Conservation (phyloP, 2,113 vertebrate species). For the Scortum barcoo region DNA sequence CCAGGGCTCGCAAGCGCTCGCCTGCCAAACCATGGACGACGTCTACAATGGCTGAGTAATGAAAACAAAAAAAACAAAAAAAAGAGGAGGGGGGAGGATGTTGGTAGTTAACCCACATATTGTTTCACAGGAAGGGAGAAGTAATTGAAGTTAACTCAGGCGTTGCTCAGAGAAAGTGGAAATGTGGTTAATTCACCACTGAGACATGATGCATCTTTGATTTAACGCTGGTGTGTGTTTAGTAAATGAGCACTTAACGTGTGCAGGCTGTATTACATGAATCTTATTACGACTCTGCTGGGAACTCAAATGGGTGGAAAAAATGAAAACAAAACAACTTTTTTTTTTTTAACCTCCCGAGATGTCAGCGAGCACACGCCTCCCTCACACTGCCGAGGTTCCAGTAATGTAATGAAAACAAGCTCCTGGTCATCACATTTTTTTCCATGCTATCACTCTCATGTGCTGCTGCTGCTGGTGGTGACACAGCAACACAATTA, state of each 20-base stretch:
- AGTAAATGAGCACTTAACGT: constrained; percentile 43
- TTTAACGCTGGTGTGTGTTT: constrained; percentile 27
- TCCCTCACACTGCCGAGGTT: constrained; percentile 52
- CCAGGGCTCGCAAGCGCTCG: constrained; percentile 50
- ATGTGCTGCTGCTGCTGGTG: constrained; percentile 33
- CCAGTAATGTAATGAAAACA: constrained; percentile 66
- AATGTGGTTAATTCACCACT: constrained; percentile 61
- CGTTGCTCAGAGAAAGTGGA: constrained; percentile 43
- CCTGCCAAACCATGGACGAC: constrained; percentile 71
- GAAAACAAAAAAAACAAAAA: constrained; percentile 68
- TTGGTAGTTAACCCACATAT: constrained; percentile 66
- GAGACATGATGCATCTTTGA: constrained; percentile 38
- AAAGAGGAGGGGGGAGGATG: constrained; percentile 52
- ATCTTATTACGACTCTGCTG: constrained; percentile 24
- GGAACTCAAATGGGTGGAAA: constrained; percentile 47
- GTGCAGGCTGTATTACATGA: constrained; percentile 17
- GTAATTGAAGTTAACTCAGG: constrained; percentile 67
- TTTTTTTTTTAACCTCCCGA: constrained; percentile 32
- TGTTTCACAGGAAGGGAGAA: constrained; percentile 57
- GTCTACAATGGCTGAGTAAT: constrained; percentile 69
- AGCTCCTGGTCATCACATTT: constrained; percentile 66
- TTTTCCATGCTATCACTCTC: constrained; percentile 73
- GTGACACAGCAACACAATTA: constrained; percentile 68
- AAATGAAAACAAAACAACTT: constrained; percentile 58
- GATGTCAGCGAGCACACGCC: constrained; percentile 57